Evolutionary conservation across 1,140 invertebrate genomes (phyloP), one percentile per base, ranked within the genome.

Genomic region (Calycopis cecrops): DNA sequence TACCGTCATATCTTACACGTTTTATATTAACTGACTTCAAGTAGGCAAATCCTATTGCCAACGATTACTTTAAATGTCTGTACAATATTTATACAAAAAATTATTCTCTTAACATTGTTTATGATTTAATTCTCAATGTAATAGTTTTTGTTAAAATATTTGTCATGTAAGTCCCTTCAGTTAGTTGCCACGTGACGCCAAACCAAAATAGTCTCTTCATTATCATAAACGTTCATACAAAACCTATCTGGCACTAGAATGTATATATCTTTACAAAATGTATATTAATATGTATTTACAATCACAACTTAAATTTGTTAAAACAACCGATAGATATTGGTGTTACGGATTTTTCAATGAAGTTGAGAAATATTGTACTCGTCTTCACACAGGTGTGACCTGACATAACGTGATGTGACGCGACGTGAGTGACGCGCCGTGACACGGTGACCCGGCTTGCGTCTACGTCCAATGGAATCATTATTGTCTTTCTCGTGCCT

Each of bases 181-280:
- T 28, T 28, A 28, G 21, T 28, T 28, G 21, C 21, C 21, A 28
- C 21, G 21, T 28, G 21, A 28, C 21, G 21, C 21, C 21, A 28
- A 28, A 28, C 21, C 21, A 28, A 28, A 28, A 28, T 28, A 28
- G 21, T 11, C 60, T 33, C 65, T 16, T 16, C 40, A 17, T 71
- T 67, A 73, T 60, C 70, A 71, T 79, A 82, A 79, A 83, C 76
- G 61, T 75, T 60, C 76, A 80, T 85, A 85, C 77, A 85, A 85
- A 84, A 70, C 72, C 75, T 83, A 83, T 77, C 83, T 84, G 80
- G 78, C 80, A 86, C 83, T 86, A 83, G 82, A 71, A 80, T 82
- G 83, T 86, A 85, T 85, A 84, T 28, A 3, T 64, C 67, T 76
- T 84, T 86, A 86, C 71, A 86, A 86, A 86, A 86, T 86, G 77